Conservation (phyloP, 2,113 vertebrate genomes). For the Ceyx margarethae region DNA sequence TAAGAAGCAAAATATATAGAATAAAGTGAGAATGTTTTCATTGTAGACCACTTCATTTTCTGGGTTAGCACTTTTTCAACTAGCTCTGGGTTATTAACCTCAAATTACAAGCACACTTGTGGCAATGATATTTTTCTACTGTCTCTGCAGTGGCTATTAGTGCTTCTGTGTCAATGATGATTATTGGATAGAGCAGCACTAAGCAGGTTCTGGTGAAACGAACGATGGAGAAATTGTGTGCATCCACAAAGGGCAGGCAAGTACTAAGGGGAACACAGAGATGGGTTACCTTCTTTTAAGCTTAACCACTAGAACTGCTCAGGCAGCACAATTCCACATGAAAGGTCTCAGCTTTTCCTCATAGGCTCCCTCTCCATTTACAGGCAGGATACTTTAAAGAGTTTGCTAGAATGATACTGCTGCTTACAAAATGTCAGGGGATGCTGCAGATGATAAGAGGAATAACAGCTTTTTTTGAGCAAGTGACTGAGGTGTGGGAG, state of each 20-base stretch:
- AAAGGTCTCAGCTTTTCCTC: not conserved
- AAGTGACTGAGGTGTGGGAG: not conserved
- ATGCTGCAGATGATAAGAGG: not conserved
- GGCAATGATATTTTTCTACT: not conserved
- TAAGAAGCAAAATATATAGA: not conserved
- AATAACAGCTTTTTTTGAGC: not conserved
- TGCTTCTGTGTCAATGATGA: not conserved
- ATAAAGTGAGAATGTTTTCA: not conserved
- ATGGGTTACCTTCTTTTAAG: not conserved
- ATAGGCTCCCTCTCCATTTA: not conserved
- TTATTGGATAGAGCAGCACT: not conserved
- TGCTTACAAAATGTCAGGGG: not conserved
- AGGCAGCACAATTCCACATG: not conserved
- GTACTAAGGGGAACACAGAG: not conserved
- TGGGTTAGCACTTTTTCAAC: not conserved
- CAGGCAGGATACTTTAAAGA: not conserved
- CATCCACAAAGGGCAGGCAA: not conserved
- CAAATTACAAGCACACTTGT: not conserved
- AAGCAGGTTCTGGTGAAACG: not conserved
- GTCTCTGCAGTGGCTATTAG: not conserved
- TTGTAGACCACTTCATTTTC: not conserved
- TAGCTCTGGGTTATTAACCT: not conserved
- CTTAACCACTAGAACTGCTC: not conserved
- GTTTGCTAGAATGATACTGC: not conserved
- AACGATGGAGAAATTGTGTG: not conserved